Conservation (phyloP, 2,888 invertebrate species). For the Coenonympha arcania region DNA sequence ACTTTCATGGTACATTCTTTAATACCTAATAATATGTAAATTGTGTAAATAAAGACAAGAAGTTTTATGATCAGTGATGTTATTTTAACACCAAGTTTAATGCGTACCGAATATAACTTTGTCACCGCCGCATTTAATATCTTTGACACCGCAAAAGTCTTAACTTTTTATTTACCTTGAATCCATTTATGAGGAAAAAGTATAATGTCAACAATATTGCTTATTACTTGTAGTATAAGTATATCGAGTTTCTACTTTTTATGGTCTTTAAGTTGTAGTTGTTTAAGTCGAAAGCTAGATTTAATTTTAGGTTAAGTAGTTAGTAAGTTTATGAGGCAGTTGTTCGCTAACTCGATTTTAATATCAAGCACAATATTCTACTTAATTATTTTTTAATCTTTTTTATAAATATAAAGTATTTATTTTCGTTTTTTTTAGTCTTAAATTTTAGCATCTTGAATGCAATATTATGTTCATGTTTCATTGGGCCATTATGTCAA, state of each 20-base stretch:
- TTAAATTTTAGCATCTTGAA: neutral
- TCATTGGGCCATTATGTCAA: neutral
- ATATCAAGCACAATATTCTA: no score
- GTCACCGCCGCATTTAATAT: conserved; percentile 19
- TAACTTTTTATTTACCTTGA: conserved; percentile 3
- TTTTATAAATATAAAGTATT: no score
- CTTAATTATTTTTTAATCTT: no score
- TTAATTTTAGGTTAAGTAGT: no score
- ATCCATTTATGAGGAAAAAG: conserved; percentile 8
- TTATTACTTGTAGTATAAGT: neutral
- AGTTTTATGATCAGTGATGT: conserved; percentile 22
- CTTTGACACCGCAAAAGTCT: conserved; percentile 10
- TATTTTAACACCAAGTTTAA: conserved; percentile 23
- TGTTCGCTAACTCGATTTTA: no score
- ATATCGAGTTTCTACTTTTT: neutral
- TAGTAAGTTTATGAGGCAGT: no score
- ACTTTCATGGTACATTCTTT: neutral
- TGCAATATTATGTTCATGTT: neutral
- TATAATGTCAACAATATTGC: neutral
- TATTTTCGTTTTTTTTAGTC: no score
- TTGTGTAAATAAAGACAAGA: conserved; percentile 21
- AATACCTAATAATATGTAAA: conserved; percentile 5
- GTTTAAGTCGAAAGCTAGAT: no score
- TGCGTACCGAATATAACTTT: conserved; percentile 17
- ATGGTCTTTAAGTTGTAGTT: no score